phyloP scores from a whole-genome alignment of 2,888 invertebrate genomes.

The Drosophila incognita region DNA sequence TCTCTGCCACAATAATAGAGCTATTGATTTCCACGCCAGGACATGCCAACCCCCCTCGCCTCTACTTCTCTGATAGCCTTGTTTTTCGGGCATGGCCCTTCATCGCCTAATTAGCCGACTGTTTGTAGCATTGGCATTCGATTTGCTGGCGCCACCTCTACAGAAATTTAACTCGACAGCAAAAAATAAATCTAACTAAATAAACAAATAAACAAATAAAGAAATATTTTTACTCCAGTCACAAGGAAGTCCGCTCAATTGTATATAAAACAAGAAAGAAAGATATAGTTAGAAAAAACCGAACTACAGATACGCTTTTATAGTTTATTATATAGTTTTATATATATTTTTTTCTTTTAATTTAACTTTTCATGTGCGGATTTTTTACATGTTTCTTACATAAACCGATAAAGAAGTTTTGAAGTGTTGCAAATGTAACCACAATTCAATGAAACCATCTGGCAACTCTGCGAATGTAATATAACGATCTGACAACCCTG shows the following conservation, averaged over 20 bases:
- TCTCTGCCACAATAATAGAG: conserved; percentile 60
- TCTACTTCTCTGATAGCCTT: background rate
- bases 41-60: background rate
- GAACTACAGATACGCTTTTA: background rate
- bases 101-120: conserved; percentile 67
- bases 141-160: conserved; percentile 18
- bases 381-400: too few relatives aligned
- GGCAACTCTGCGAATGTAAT: too few relatives aligned
- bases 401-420: too few relatives aligned
- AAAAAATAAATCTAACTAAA: background rate
- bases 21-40: conserved; percentile 68
- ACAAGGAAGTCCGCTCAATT: background rate
- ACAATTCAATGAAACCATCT: too few relatives aligned
- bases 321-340: too few relatives aligned
- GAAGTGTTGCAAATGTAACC: too few relatives aligned
- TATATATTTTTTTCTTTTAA: too few relatives aligned
- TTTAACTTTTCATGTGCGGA: too few relatives aligned
- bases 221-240: background rate
- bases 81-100: conserved; percentile 45
- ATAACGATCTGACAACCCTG: too few relatives aligned
- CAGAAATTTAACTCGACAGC: conserved; percentile 2
- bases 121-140: conserved; percentile 24
- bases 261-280: background rate
- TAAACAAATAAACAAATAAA: background rate
- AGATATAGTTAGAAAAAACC: background rate